A percentile compares a stretch with the other conserved stretches of the same genome.
Conservation (phyloP, 2,113 vertebrate species). For the Oceanites oceanicus region DNA sequence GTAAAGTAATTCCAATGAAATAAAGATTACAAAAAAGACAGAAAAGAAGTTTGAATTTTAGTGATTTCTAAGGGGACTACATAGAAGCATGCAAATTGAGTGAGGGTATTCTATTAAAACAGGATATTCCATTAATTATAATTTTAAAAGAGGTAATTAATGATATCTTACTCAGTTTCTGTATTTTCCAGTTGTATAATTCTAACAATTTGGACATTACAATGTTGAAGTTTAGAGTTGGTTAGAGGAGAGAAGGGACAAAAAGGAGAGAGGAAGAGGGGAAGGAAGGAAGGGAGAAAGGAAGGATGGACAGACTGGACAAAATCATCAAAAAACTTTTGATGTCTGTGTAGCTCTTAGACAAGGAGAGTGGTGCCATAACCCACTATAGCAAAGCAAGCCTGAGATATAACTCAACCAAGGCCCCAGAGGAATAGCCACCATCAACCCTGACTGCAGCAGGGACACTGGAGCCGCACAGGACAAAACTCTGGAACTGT, state of each 20-base stretch:
- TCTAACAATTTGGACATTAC: neutral
- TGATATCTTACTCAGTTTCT: neutral
- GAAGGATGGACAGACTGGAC: rapidly evolving
- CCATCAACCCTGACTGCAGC: rapidly evolving
- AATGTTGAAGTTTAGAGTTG: neutral
- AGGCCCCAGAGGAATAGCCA: neutral
- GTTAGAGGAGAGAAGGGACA: neutral
- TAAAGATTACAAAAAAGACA: neutral
- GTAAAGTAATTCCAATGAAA: neutral
- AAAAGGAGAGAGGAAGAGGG: neutral
- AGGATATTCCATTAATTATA: neutral
- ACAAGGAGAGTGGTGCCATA: neutral
- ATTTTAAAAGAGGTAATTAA: neutral
- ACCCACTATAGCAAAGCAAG: neutral
- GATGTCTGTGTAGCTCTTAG: neutral
- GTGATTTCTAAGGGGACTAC: neutral
- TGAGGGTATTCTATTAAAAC: neutral
- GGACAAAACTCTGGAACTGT: neutral
- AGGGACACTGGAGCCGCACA: neutral
- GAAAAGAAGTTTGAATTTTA: neutral
- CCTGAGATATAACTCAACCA: neutral
- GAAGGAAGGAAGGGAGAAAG: neutral
- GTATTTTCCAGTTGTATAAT: neutral
- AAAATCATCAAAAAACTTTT: neutral
- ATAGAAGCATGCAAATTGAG: neutral